Evolutionary conservation across 2,888 invertebrate genomes (phyloP).

Genomic region (Bedellia somnulentella): DNA sequence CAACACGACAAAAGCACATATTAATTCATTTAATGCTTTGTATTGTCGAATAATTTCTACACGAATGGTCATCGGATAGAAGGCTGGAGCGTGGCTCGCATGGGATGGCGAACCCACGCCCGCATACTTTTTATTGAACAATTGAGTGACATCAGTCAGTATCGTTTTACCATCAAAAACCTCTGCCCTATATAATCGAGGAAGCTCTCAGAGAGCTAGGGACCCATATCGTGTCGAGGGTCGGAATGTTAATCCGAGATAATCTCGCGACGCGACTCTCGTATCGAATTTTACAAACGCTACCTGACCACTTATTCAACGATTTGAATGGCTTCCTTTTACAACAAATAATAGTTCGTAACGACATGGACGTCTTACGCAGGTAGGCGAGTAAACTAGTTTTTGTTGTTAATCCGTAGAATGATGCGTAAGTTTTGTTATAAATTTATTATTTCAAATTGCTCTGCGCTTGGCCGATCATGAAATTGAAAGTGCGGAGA

Average conservation of each 20-base stretch:
- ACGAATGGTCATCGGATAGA: slow-evolving; percentile 20
- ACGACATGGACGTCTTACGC: slow-evolving; percentile 20
- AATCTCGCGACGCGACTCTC: slow-evolving; percentile 33
- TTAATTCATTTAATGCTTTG: slow-evolving; percentile 24
- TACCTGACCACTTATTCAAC: slow-evolving; percentile 47
- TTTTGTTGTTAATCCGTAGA: slow-evolving; percentile 18
- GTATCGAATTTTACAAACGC: slow-evolving; percentile 50
- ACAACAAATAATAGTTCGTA: slow-evolving; percentile 28
- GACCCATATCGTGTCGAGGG: slow-evolving; percentile 21
- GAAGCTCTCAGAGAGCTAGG: slow-evolving; percentile 10
- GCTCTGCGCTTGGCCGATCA: neutral
- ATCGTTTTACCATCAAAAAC: slow-evolving; percentile 23
- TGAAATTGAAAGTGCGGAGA: neutral
- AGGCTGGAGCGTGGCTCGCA: slow-evolving; percentile 14
- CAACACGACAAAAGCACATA: slow-evolving; percentile 21
- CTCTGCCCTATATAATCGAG: slow-evolving; percentile 19
- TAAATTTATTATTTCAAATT: slow-evolving; percentile 6
- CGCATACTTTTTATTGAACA: slow-evolving; percentile 53
- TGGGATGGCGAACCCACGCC: slow-evolving; percentile 17
- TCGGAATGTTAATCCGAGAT: slow-evolving; percentile 55
- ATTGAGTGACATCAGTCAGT: slow-evolving; percentile 33
- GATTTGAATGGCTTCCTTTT: slow-evolving; percentile 42
- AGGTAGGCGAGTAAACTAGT: slow-evolving; percentile 27
- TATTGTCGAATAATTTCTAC: slow-evolving; percentile 41
- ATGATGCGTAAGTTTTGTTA: slow-evolving; percentile 12